Base-by-base conservation (phyloP, 2,113 vertebrate species). In the Rissa tridactyla region DNA sequence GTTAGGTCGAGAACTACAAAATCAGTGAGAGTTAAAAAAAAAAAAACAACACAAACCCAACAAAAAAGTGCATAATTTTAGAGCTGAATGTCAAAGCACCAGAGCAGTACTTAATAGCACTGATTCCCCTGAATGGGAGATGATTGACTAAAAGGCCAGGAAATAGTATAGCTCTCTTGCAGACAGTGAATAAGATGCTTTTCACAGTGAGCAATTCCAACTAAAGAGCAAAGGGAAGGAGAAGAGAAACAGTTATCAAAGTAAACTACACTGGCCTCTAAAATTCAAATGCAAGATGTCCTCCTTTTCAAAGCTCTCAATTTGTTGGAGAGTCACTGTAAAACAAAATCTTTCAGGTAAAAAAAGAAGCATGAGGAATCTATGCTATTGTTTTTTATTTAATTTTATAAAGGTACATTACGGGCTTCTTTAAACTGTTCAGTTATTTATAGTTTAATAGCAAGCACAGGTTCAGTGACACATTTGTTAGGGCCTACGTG, bases 401-500 rank as follows among this genome's bases (percentile, higher is more conserved):
- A 2, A 14, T 78, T 61, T 91, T 76, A 51, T 11, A 42, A 7
- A 46, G 3, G 44, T 3, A 9, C 19, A 38, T 58, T 69, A 47
- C 7, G 64, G 26, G 36, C 5, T 44, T 72, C 9, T 57, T 61
- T 25, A 57, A 90, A 54, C 8, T 52, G 3, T 47, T 60, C 15
- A 44, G 15, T 54, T 88, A 36, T 86, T 88, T 44, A 25, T 18
- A 72, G 20, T 72, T 79, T 52, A 86, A 77, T 19, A 61, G 10
- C 34, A 7, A 80, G 8, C 22, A 71, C n/a, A 94, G 51, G 10
- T 64, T 68, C 34, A 51, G 11, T 42, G 42, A 36, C 2, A 3
- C 1, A 12, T 80, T 82, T 62, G 1, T 26, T 26, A 14, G 3
- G 12, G 86, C 16, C 17, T 32, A 9, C 1, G 0, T n/a, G n/a